Conservation (phyloP, 2,113 vertebrate species). For the Perognathus longimembris region DNA sequence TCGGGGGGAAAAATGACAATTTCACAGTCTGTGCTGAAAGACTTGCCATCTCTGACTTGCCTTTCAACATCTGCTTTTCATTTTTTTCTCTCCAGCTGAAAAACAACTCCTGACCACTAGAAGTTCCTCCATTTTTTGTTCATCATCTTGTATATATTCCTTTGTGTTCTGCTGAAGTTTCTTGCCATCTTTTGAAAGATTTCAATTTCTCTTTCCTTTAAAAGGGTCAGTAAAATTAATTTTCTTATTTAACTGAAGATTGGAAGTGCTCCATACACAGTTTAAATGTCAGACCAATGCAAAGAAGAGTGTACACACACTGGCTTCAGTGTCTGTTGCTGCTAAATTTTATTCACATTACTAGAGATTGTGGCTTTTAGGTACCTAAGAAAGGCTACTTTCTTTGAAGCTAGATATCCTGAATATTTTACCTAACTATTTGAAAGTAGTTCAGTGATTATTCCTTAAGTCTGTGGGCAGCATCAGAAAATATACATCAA, state of each 20-base stretch:
- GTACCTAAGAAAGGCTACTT: neutral
- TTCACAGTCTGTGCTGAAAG: constrained; percentile 90
- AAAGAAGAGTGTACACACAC: neutral
- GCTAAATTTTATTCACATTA: neutral
- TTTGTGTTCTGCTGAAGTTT: constrained; percentile 19
- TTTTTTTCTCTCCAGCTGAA: neutral
- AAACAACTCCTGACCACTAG: constrained; percentile 13
- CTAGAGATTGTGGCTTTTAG: neutral
- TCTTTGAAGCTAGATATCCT: neutral
- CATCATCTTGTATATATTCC: neutral
- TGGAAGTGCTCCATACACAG: neutral
- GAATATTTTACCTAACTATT: neutral
- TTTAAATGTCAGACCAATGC: constrained; percentile 34
- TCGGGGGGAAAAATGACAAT: constrained; percentile 90
- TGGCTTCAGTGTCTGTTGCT: neutral
- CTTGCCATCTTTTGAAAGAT: constrained; percentile 23
- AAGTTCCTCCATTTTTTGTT: constrained; percentile 45
- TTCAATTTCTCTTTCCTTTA: constrained; percentile 55
- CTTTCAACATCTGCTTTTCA: constrained; percentile 34
- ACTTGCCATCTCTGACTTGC: neutral
- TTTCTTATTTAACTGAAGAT: constrained; percentile 44
- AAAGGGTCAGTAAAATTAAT: constrained; percentile 46
- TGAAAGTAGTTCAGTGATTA: neutral
- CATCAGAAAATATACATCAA: neutral
- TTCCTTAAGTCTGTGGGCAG: neutral